Evolutionary conservation across 2,888 invertebrate genomes (phyloP), one percentile per base, ranked within the genome.

Genomic region (Mesorhabditis belari): DNA sequence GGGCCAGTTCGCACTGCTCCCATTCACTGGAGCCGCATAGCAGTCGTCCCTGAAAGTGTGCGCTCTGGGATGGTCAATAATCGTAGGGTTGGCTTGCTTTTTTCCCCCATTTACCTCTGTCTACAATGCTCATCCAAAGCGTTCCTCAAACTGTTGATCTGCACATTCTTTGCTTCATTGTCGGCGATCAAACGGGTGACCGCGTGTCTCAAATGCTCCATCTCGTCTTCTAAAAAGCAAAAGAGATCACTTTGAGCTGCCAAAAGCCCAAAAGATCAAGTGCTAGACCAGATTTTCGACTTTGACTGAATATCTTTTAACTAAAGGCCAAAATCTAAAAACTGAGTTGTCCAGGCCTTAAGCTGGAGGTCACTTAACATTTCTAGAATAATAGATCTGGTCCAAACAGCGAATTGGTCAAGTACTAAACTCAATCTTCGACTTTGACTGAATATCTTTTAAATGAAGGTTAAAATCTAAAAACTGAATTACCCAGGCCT

Each of bases 121-220:
- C 12, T 56, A 23, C 25, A 49, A 9, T 77, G 76, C 54, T 76
- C 76, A 56, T 75, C 75, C 5, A 78, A 66, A 1, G 76, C 76
- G 60, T 77, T 76, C 49, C 81, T 74, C 63, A 84, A 70, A 53
- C 82, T 82, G 49, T 82, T 82, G 63, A 84, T 81, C 71, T 83
- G 82, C 60, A 78, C 73, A 65, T 82, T 82, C 81, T 85, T 85
- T 65, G 84, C 83, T 55, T 82, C 82, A 77, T 85, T 85, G 57
- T 83, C 82, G 21, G 79, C 76, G 79, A 84, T 83, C 53, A 85
- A 67, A 26, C 82, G 79, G 63, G 84, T 84, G 12, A 85, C 82
- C 50, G 83, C 83, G 62, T 80, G 79, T 65, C 83, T 82, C 61
- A 85, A 74, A 64, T 82, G 81, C 61, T 84, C 83, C 63, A 84